phyloP scores from a whole-genome alignment of 2,113 vertebrate genomes.

The Chrysemys picta region DNA sequence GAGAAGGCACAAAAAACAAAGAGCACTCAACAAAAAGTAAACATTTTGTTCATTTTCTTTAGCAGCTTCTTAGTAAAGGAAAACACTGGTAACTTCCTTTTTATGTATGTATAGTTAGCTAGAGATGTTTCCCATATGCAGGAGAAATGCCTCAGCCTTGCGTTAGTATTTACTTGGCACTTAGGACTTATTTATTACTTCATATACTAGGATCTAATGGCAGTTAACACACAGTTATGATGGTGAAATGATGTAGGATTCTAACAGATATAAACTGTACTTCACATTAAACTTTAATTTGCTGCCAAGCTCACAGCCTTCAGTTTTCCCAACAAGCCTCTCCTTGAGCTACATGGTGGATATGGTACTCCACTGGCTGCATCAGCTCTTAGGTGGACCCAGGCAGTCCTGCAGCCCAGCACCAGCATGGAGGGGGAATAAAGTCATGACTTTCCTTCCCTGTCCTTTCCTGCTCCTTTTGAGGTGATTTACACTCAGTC shows the following conservation, averaged over 20 bases:
- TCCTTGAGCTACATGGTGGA: slow-evolving; percentile 13
- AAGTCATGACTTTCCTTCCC: background rate
- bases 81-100: slow-evolving; percentile 57
- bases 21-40: slow-evolving; percentile 54
- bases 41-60: slow-evolving; percentile 58
- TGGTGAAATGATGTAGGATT: slow-evolving; percentile 55
- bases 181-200: slow-evolving; percentile 71
- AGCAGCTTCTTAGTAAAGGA: slow-evolving; percentile 67
- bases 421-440: background rate
- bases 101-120: slow-evolving; percentile 39
- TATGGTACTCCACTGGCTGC: background rate
- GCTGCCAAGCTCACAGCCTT: slow-evolving; percentile 34
- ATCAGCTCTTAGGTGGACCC: background rate
- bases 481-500: background rate
- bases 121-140: slow-evolving; percentile 73
- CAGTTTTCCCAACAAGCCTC: background rate
- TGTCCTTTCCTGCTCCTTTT: background rate
- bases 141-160: slow-evolving; percentile 51
- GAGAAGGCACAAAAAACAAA: slow-evolving; percentile 41
- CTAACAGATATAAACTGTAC: slow-evolving; percentile 59
- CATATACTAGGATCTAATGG: slow-evolving; percentile 61
- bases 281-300: slow-evolving; percentile 53
- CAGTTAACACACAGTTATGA: slow-evolving; percentile 66
- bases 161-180: slow-evolving; percentile 64
- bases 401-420: background rate